phyloP scores from a whole-genome alignment of 1,140 invertebrate genomes.

The Drosophila watanabei region DNA sequence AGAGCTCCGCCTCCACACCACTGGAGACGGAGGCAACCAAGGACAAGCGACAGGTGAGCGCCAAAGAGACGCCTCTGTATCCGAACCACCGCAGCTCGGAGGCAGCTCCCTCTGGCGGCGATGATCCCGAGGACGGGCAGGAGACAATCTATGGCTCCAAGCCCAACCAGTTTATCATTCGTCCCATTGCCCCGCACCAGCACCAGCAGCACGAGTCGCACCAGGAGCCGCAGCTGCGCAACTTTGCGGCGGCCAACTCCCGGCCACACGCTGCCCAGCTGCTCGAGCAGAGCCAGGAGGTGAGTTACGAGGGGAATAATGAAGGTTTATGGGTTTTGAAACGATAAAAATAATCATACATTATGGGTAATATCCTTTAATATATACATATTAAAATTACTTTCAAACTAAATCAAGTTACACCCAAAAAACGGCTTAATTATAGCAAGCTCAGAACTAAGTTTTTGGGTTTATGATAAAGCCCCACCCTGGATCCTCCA shows the following conservation, averaged over 20 bases:
- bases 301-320: conserved; percentile 37
- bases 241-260: conserved; percentile 72
- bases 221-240: conserved; percentile 77
- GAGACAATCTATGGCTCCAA: conserved; percentile 81
- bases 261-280: conserved; percentile 76
- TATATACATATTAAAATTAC: neutral
- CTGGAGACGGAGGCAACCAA: conserved; percentile 65
- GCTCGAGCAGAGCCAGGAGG: conserved; percentile 83
- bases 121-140: conserved; percentile 81
- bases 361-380: neutral
- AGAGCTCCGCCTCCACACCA: conserved; percentile 38
- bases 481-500: neutral
- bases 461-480: neutral
- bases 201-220: conserved; percentile 77
- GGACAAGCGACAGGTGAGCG: conserved; percentile 79
- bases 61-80: conserved; percentile 75
- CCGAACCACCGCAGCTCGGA: conserved; percentile 73
- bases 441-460: neutral
- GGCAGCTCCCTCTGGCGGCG: conserved; percentile 16
- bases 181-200: conserved; percentile 77
- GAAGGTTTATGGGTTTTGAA: neutral
- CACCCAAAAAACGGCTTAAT: neutral
- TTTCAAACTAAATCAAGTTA: neutral
- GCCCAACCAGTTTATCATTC: conserved; percentile 82
- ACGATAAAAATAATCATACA: neutral